Percentiles rank a stretch among this genome's conserved stretches.
Conservation (phyloP, 2,113 vertebrate species). For the Datnioides undecimradiatus region DNA sequence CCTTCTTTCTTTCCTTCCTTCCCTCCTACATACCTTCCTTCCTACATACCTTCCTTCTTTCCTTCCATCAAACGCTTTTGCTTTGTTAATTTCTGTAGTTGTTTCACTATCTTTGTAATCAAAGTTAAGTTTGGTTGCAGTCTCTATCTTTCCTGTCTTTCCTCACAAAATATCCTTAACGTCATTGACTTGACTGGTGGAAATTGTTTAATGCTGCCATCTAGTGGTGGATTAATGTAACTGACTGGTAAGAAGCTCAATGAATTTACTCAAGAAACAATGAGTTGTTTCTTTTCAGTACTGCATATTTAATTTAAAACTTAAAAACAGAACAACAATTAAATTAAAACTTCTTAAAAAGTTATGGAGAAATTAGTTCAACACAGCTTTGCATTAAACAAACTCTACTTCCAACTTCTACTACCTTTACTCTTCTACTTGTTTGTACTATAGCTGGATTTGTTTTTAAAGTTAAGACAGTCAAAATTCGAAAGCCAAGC, state of each 20-base stretch:
- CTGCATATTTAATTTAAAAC: no score
- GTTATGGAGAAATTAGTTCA: background rate
- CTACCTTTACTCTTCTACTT: no score
- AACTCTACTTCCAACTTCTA: no score
- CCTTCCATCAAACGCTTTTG: background rate
- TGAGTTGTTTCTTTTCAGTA: no score
- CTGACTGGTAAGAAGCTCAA: background rate
- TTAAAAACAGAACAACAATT: no score
- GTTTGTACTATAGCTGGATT: background rate
- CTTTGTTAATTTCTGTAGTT: background rate
- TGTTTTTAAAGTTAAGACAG: background rate
- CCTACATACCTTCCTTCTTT: background rate
- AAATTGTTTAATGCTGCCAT: constrained; percentile 42
- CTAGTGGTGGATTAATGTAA: constrained; percentile 39
- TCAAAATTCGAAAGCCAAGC: background rate
- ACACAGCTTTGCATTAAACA: no score
- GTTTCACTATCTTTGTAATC: background rate
- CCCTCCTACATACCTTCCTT: background rate
- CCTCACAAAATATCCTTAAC: background rate
- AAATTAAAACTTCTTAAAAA: no score
- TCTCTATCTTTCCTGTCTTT: background rate
- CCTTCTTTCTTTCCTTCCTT: constrained; percentile 1
- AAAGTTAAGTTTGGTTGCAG: background rate
- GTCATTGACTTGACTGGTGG: background rate
- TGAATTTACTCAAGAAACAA: background rate